A percentile compares a stretch with the other conserved stretches of the same genome.
These are phyloP conservation scores for Diarsia rubi DNA, from an alignment of 2,888 invertebrate species.

Conservation along the genomic window DNA sequence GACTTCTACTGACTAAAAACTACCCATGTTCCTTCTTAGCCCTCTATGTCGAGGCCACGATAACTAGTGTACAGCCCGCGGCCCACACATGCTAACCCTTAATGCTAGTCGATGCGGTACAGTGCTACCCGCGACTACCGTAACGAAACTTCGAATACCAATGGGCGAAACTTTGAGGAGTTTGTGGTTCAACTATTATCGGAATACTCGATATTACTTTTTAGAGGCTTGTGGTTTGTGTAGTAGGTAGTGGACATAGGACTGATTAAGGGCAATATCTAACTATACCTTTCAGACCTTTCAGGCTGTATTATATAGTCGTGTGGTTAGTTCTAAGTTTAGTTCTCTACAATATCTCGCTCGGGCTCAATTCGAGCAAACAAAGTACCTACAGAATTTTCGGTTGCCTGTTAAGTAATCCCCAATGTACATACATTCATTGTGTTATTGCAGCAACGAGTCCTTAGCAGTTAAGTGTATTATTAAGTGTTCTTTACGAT, in stretches of 20 bases:
- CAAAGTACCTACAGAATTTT: background rate
- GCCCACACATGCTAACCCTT: background rate
- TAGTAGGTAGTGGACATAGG: constrained; percentile 22
- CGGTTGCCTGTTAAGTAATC: background rate
- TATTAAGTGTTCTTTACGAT: background rate
- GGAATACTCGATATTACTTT: constrained; percentile 1
- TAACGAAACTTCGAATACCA: background rate
- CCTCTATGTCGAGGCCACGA: too few species aligned
- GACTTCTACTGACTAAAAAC: too few species aligned
- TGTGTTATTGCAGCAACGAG: background rate
- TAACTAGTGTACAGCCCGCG: too few species aligned
- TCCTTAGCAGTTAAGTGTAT: background rate
- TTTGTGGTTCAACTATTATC: constrained; percentile 3
- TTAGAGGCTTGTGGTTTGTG: constrained; percentile 8
- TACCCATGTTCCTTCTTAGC: too few species aligned
- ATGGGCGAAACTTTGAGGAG: constrained; percentile 2
- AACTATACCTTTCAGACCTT: background rate
- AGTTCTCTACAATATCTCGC: background rate
- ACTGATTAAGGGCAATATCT: constrained; percentile 8
- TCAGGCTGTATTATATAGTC: background rate
- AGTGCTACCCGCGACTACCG: background rate
- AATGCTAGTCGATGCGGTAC: background rate
- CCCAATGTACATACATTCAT: background rate
- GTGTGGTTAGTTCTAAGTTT: constrained; percentile 6
- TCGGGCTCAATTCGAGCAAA: background rate